A percentile compares a stretch with the other conserved stretches of the same genome.
Conservation (phyloP, 2,797 vertebrate genomes). For the Leptoclinus maculatus region DNA sequence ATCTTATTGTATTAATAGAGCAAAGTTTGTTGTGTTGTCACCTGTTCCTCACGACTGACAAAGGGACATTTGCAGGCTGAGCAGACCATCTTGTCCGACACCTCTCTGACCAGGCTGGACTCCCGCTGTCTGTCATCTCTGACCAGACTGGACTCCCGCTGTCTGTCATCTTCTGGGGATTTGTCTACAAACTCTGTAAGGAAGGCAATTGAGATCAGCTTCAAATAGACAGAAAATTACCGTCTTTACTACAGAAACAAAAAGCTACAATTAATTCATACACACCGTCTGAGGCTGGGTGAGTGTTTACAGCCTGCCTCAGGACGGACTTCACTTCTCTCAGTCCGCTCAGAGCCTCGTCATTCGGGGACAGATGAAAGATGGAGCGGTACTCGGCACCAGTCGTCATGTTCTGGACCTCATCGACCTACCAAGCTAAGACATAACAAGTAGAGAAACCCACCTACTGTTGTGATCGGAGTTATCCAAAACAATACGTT, state of each 20-base stretch:
- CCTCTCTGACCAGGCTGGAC: conserved; percentile 58
- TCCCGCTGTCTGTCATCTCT: conserved; percentile 42
- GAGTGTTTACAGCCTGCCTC: conserved; percentile 27
- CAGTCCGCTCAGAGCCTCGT: conserved; percentile 68
- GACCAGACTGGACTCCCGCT: conserved; percentile 42
- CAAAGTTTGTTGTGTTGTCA: background rate
- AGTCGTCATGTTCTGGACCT: conserved; percentile 41
- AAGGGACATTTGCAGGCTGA: conserved; percentile 88
- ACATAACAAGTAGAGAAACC: background rate
- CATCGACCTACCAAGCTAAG: background rate
- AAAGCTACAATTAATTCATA: conserved; percentile 9
- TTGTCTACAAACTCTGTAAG: conserved; percentile 39
- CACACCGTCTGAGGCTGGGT: conserved; percentile 35
- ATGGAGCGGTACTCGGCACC: conserved; percentile 59
- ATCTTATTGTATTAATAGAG: too few species aligned
- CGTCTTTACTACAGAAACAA: background rate
- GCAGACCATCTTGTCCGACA: conserved; percentile 88
- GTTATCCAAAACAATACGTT: background rate
- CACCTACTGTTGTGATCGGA: background rate
- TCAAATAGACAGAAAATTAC: background rate
- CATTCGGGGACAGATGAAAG: conserved; percentile 72
- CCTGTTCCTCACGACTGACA: conserved; percentile 90
- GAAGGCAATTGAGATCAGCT: background rate
- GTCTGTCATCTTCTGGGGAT: conserved; percentile 43
- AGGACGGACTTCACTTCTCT: conserved; percentile 68